These are phyloP conservation scores for Calameuta idolon DNA, from an alignment of 2,888 invertebrate species.

Conservation along the genomic window DNA sequence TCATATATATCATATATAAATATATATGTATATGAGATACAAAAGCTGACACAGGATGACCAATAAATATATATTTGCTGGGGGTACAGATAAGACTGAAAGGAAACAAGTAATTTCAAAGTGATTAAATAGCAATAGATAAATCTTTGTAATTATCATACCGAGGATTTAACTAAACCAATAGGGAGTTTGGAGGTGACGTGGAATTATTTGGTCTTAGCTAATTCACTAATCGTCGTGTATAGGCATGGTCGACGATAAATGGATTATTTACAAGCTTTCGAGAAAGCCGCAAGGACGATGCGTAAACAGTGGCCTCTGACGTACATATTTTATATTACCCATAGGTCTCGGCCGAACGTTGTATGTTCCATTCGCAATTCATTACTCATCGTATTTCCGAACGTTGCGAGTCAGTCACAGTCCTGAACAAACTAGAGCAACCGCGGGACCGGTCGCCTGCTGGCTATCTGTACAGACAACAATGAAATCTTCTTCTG, in stretches of 20 bases:
- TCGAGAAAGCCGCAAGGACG: neutral
- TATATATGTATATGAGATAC: neutral
- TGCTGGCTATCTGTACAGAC: neutral
- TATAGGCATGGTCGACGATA: neutral
- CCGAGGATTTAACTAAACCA: neutral
- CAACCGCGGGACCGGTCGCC: conserved; percentile 5
- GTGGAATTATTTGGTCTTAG: neutral
- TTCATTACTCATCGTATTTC: conserved; percentile 26
- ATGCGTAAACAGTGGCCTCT: neutral
- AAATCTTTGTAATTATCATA: neutral
- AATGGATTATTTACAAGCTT: neutral
- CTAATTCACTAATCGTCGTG: neutral
- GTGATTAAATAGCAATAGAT: neutral
- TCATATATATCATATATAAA: neutral
- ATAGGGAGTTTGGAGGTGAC: neutral
- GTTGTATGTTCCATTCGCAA: conserved; percentile 38
- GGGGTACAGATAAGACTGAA: neutral
- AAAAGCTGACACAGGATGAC: neutral
- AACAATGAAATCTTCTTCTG: neutral
- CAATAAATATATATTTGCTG: neutral
- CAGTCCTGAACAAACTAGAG: conserved; percentile 36
- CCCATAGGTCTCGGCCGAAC: conserved; percentile 13
- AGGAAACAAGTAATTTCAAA: neutral
- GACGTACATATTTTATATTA: neutral
- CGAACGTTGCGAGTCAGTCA: conserved; percentile 12